These are phyloP conservation scores for Phyllostomus hastatus DNA, from an alignment of 2,113 vertebrate species.

Conservation along the genomic window DNA sequence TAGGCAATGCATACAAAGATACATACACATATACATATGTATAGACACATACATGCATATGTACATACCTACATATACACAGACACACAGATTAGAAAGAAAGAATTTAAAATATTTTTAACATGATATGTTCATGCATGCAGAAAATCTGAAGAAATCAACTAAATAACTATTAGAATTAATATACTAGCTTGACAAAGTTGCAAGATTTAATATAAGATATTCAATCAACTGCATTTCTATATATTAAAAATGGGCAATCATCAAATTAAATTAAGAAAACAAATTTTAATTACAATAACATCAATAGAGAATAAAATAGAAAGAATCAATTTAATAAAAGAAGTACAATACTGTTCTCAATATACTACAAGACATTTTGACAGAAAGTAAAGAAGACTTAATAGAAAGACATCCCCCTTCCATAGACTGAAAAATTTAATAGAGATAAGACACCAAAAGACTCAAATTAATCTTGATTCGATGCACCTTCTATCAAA, in stretches of 20 bases:
- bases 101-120: background rate
- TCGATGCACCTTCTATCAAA: background rate
- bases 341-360: background rate
- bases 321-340: background rate
- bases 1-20: background rate
- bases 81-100: background rate
- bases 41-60: background rate
- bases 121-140: background rate
- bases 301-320: background rate
- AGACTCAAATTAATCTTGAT: background rate
- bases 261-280: background rate
- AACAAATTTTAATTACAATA: background rate
- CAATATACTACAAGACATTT: background rate
- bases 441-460: background rate
- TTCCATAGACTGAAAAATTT: background rate
- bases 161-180: background rate
- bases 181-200: background rate
- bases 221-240: background rate
- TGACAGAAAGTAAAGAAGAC: background rate
- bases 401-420: background rate
- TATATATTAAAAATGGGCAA: background rate
- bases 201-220: background rate
- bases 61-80: background rate
- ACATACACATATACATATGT: background rate
- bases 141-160: background rate